These are phyloP conservation scores for Luscinia luscinia DNA, from an alignment of 2,797 vertebrate genomes.

Conservation along the genomic window DNA sequence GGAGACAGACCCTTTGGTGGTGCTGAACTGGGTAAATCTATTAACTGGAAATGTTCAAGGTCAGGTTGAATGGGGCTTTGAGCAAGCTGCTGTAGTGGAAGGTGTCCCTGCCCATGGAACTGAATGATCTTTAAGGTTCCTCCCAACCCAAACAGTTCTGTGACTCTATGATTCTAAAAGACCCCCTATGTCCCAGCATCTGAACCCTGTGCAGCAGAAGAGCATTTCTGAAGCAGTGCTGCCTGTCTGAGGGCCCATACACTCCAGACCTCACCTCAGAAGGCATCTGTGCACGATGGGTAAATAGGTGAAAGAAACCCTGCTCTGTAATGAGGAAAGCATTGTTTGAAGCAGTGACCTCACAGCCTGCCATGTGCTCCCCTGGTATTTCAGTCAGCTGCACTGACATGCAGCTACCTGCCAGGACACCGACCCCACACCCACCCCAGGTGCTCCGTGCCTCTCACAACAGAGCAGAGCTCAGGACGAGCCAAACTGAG, in stretches of 20 bases:
- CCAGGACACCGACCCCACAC: fast-evolving
- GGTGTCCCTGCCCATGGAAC: neutral
- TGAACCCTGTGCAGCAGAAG: neutral
- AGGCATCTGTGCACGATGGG: neutral
- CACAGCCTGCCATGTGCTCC: neutral
- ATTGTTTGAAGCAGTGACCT: neutral
- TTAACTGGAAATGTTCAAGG: neutral
- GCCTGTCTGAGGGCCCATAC: fast-evolving
- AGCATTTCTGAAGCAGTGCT: neutral
- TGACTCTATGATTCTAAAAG: neutral
- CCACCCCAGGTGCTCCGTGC: neutral
- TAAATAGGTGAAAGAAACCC: neutral
- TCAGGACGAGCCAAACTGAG: fast-evolving
- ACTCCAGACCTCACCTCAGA: neutral
- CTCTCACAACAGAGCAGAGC: neutral
- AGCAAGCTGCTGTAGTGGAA: neutral
- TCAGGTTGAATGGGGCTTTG: neutral
- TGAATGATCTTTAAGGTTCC: neutral
- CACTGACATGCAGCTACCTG: neutral
- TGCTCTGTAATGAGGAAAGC: neutral
- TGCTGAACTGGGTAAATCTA: neutral
- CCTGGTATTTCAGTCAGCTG: neutral
- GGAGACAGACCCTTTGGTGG: neutral
- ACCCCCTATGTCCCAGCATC: neutral
- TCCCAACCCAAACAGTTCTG: neutral